These are phyloP conservation scores for Napeogenes sylphis DNA, from an alignment of 2,888 invertebrate genomes.

Conservation along the genomic window DNA sequence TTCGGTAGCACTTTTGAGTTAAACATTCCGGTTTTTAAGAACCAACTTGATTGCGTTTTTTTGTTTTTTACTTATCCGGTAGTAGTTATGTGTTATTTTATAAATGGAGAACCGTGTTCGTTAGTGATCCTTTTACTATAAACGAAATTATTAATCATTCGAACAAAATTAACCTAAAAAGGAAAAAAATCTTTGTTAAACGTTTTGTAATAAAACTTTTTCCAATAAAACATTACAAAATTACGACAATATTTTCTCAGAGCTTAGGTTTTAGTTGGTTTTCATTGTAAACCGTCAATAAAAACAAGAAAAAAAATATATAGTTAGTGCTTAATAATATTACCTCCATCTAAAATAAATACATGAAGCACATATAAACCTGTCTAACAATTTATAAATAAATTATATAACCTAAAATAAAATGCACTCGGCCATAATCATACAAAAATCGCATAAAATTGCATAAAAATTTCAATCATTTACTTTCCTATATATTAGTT, in stretches of 20 bases:
- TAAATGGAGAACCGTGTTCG: too few relatives aligned
- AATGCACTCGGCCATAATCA: too few relatives aligned
- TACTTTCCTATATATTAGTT: too few relatives aligned
- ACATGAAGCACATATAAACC: too few relatives aligned
- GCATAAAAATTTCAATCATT: too few relatives aligned
- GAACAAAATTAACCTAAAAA: constrained; percentile 2
- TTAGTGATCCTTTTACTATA: not conserved
- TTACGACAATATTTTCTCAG: constrained; percentile 35
- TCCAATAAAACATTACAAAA: constrained; percentile 35
- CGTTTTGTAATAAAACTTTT: constrained; percentile 30
- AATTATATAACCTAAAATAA: not conserved
- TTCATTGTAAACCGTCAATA: constrained; percentile 5
- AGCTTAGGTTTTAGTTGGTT: constrained; percentile 21
- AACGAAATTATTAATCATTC: not conserved
- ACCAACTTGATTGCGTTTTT: constrained; percentile 17
- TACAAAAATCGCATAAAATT: too few relatives aligned
- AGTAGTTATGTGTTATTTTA: too few relatives aligned
- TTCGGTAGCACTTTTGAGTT: constrained; percentile 32
- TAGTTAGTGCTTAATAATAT: too few relatives aligned
- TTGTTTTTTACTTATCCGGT: too few relatives aligned
- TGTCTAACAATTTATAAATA: too few relatives aligned
- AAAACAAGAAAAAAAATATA: too few relatives aligned
- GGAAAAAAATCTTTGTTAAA: constrained; percentile 26
- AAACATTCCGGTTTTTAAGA: constrained; percentile 21
- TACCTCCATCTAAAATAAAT: too few relatives aligned